These are phyloP conservation scores for Sialia sialis DNA, from an alignment of 2,113 vertebrate species.

Conservation along the genomic window DNA sequence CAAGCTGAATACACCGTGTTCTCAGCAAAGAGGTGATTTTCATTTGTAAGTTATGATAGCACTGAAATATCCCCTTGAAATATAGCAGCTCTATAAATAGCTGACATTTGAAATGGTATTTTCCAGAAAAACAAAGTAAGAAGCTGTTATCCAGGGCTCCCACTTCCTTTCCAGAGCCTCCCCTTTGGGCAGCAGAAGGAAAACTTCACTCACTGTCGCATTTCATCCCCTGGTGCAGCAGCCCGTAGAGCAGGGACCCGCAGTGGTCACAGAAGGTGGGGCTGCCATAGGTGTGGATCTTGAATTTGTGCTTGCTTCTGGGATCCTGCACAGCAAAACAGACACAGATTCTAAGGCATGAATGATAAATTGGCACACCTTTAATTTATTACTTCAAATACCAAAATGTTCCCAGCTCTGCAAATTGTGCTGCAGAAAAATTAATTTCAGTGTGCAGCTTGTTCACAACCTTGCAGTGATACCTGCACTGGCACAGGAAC, in stretches of 20 bases:
- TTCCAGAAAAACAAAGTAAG: not conserved
- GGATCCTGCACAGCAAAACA: slow-evolving; percentile 80
- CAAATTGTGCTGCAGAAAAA: not conserved
- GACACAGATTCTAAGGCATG: not conserved
- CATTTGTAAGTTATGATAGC: not conserved
- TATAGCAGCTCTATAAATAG: not conserved
- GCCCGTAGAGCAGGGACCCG: slow-evolving; percentile 92
- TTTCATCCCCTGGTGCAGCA: slow-evolving; percentile 98
- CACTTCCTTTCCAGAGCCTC: not conserved
- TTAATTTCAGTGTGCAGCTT: accelerated
- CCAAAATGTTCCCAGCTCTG: not conserved
- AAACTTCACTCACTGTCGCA: slow-evolving; percentile 91
- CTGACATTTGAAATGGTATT: slow-evolving; percentile 37
- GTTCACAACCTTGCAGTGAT: accelerated
- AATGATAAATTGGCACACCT: not conserved
- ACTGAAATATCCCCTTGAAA: slow-evolving; percentile 24
- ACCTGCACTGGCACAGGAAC: not conserved
- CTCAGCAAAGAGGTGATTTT: not conserved
- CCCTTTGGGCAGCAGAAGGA: not conserved
- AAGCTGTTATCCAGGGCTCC: not conserved
- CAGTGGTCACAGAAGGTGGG: slow-evolving; percentile 98
- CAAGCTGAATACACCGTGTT: not conserved
- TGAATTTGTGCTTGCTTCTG: slow-evolving; percentile 99
- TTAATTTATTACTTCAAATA: not conserved
- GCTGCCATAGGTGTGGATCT: slow-evolving; percentile 95